phyloP scores from a whole-genome alignment of 2,888 invertebrate genomes.

The Chirona hameri region DNA sequence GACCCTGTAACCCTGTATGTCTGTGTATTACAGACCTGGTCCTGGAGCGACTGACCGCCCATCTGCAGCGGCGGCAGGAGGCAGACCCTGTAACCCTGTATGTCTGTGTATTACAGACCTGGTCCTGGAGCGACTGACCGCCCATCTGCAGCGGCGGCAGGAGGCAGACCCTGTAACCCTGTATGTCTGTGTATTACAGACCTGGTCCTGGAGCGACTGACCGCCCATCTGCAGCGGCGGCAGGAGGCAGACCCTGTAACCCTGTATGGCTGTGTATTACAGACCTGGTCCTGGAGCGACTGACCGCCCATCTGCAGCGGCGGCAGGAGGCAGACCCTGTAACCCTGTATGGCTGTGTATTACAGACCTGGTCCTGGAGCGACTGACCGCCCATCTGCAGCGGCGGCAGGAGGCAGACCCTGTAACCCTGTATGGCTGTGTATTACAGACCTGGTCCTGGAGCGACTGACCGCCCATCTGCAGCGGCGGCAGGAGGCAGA shows the following conservation, averaged over 20 bases:
- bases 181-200: too few relatives aligned
- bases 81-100: neutral
- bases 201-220: neutral
- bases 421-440: too few relatives aligned
- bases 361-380: neutral
- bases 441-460: neutral
- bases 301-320: neutral
- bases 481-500: neutral
- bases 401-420: neutral
- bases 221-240: neutral
- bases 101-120: too few relatives aligned
- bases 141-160: neutral
- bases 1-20: too few relatives aligned
- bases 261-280: too few relatives aligned
- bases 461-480: neutral
- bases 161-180: neutral
- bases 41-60: neutral
- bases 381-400: neutral
- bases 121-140: neutral
- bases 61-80: neutral
- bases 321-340: neutral
- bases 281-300: neutral
- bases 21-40: too few relatives aligned
- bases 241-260: neutral
- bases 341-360: too few relatives aligned